Base-by-base conservation (phyloP, 2,113 vertebrate species). In the Muntiacus muntjak region DNA sequence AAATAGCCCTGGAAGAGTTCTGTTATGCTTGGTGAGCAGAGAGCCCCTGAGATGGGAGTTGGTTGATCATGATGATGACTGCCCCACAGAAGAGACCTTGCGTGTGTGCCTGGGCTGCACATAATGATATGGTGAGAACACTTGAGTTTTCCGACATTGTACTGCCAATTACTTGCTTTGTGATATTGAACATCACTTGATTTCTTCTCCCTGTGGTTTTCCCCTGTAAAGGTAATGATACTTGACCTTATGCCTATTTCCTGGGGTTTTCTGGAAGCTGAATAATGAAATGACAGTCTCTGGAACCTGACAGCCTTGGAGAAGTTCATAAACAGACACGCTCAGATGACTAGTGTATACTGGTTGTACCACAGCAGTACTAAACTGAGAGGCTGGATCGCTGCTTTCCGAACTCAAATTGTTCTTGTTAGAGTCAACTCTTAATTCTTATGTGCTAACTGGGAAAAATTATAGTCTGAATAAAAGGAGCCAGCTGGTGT, bases 351-450 rank as follows among this genome's bases (percentile, higher is more conserved):
- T 33, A 36, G 25, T 64, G 33, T 83, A 40, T 45, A 71, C 36
- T 71, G 4, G 1, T 47, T 62, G 13, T 87, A 76, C 30, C 17
- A 88, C 26, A 78, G 84, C 17, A 67, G 58, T 67, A 64, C 43
- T 26, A 85, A 92, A 43, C 60, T 10, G 23, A 86, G 78, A 93
- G 94, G 36, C 58, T 60, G 81, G 81, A 92, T 40, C 33, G 71
- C 52, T 96, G 62, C 83, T 97, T 96, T 91, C 64, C 64, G 40
- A 96, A 82, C 87, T 91, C 90, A 96, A 36, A 81, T 95, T 79
- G 47, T 89, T 94, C 33, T 83, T 89, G 28, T 93, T 96, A 47
- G 55, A 95, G 57, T 84, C 52, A 94, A 79, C 57, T 83, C 91
- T 90, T 87, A 87, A 92, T 92, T 94, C 92, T 95, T 96, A 52